Conservation (phyloP, 1,140 invertebrate species). For the Pseudomyrmex gracilis region DNA sequence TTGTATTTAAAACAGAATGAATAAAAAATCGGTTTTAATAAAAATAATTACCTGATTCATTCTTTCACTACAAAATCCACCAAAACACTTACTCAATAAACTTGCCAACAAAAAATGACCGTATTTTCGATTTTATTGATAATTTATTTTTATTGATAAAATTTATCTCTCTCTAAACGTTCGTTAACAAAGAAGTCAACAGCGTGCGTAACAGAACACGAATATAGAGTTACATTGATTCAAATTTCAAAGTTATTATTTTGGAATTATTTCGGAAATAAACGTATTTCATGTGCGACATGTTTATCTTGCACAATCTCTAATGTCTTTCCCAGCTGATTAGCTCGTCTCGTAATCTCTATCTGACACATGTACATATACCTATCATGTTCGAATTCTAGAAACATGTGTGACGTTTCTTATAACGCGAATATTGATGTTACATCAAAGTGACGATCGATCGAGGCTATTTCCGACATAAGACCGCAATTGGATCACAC, state of each 20-base stretch:
- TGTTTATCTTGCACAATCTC: constrained; percentile 2
- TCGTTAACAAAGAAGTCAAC: no score
- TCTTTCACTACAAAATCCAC: no score
- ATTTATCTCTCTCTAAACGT: no score
- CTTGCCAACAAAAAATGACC: no score
- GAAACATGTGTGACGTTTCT: background rate
- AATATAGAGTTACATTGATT: background rate
- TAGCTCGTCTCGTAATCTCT: background rate
- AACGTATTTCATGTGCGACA: background rate
- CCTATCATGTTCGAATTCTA: background rate
- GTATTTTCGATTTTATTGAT: no score
- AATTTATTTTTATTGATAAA: no score
- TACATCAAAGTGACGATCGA: background rate
- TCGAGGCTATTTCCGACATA: background rate
- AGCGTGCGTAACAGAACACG: background rate
- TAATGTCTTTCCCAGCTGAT: background rate
- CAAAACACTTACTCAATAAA: no score
- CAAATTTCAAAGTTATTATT: background rate
- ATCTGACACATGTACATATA: background rate
- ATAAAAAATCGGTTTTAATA: no score
- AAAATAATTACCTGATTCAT: no score
- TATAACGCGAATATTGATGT: background rate
- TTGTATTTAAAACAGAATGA: no score
- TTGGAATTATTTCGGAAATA: constrained; percentile 9
- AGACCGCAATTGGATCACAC: background rate